A percentile compares a stretch with the other conserved stretches of the same genome.
These are phyloP conservation scores for Bubo bubo DNA, from an alignment of 2,113 vertebrate species.

Conservation along the genomic window DNA sequence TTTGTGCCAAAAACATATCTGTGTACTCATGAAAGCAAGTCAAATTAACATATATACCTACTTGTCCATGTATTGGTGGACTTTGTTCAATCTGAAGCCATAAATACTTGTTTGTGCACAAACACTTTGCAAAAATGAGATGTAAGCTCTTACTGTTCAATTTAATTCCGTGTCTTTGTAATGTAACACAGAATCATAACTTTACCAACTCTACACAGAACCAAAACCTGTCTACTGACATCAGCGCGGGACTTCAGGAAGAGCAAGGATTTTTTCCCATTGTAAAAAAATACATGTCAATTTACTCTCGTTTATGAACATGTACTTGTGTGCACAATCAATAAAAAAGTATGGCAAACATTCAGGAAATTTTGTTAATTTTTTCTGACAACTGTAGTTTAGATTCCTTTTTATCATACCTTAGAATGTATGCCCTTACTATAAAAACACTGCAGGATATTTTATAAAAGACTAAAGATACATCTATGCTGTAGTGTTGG, in stretches of 20 bases:
- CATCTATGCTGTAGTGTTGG: accelerated
- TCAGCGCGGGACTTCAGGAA: neutral
- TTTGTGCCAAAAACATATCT: neutral
- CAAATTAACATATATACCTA: neutral
- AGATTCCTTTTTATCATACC: neutral
- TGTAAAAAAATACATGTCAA: neutral
- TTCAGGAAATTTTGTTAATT: neutral
- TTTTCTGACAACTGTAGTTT: neutral
- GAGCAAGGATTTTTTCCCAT: neutral
- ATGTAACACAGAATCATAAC: neutral
- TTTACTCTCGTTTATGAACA: neutral
- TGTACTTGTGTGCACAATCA: neutral
- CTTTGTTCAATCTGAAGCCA: neutral
- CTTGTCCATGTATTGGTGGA: neutral
- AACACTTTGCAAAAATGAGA: neutral
- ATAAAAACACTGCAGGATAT: neutral
- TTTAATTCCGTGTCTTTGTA: neutral
- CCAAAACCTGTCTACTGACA: neutral
- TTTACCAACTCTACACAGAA: neutral
- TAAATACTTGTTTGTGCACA: neutral
- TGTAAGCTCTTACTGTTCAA: neutral
- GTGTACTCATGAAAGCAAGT: neutral
- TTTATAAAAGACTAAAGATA: neutral
- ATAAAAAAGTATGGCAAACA: accelerated
- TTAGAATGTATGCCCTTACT: neutral